Percentiles rank a stretch among this genome's conserved stretches.
phyloP scores from a whole-genome alignment of 2,113 vertebrate species.

The Aythya baeri region DNA sequence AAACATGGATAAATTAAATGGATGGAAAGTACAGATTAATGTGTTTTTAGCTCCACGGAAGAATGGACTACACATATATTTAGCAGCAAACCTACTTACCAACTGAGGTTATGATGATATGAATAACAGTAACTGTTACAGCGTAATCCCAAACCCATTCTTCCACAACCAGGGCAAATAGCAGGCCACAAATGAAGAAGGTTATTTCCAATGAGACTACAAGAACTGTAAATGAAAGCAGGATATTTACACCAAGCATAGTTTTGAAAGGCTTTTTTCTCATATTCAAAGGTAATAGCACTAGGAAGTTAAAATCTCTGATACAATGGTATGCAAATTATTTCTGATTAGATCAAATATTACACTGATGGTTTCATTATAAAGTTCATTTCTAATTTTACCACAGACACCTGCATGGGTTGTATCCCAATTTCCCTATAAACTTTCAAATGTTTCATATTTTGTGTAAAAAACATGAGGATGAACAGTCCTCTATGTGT shows the following conservation, averaged over 20 bases:
- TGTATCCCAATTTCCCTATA: neutral
- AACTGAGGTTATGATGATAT: conserved; percentile 80
- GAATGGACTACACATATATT: neutral
- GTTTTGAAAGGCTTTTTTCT: neutral
- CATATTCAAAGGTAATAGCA: neutral
- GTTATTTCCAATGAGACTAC: conserved; percentile 83
- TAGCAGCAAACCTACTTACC: conserved; percentile 75
- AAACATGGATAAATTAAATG: neutral
- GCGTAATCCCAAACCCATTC: conserved; percentile 89
- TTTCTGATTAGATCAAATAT: neutral
- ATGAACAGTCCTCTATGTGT: neutral
- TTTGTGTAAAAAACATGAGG: neutral
- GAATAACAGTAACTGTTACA: conserved; percentile 83
- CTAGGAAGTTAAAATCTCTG: neutral
- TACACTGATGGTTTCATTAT: neutral
- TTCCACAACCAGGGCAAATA: conserved; percentile 85
- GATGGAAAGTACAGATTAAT: neutral
- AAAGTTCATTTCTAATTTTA: neutral
- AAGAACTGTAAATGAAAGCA: conserved; percentile 63
- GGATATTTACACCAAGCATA: neutral
- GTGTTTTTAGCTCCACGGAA: neutral
- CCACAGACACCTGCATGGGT: neutral
- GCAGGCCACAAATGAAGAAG: conserved; percentile 83
- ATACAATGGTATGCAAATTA: neutral
- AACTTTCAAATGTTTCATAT: neutral